Evolutionary conservation across 2,797 vertebrate genomes (phyloP).

Genomic region (Acipenser transmontanus): DNA sequence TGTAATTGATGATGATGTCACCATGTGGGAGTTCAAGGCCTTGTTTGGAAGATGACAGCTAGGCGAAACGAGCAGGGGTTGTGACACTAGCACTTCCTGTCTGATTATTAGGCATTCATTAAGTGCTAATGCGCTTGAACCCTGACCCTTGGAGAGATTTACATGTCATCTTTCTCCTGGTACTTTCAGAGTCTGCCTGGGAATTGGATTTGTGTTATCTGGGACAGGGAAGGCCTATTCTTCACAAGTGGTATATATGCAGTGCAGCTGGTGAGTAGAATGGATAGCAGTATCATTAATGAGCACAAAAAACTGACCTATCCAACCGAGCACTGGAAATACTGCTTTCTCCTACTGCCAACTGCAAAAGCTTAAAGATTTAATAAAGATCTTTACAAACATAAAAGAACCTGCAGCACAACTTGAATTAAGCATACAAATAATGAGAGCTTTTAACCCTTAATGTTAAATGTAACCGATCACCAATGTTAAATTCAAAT

Average conservation of each 20-base stretch:
- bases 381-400: no score
- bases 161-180: slow-evolving; percentile 17
- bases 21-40: slow-evolving; percentile 3
- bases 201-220: not conserved
- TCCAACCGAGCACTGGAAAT: no score
- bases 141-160: slow-evolving; percentile 31
- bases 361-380: no score
- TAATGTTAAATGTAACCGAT: no score
- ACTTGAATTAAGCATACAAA: no score
- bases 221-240: not conserved
- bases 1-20: slow-evolving; percentile 27
- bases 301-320: no score
- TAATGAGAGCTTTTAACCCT: no score
- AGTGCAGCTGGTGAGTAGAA: slow-evolving; percentile 9
- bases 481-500: no score
- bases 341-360: no score
- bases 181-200: slow-evolving; percentile 5
- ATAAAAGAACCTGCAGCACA: no score
- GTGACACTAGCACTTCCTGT: slow-evolving; percentile 34
- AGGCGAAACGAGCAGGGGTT: slow-evolving; percentile 12
- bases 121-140: slow-evolving; percentile 62
- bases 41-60: slow-evolving; percentile 9
- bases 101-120: slow-evolving; percentile 43
- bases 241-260: not conserved
- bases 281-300: not conserved